Percentiles rank a stretch among this genome's conserved stretches.
Evolutionary conservation across 1,140 invertebrate species (phyloP).

Genomic region (Penaeus indicus): DNA sequence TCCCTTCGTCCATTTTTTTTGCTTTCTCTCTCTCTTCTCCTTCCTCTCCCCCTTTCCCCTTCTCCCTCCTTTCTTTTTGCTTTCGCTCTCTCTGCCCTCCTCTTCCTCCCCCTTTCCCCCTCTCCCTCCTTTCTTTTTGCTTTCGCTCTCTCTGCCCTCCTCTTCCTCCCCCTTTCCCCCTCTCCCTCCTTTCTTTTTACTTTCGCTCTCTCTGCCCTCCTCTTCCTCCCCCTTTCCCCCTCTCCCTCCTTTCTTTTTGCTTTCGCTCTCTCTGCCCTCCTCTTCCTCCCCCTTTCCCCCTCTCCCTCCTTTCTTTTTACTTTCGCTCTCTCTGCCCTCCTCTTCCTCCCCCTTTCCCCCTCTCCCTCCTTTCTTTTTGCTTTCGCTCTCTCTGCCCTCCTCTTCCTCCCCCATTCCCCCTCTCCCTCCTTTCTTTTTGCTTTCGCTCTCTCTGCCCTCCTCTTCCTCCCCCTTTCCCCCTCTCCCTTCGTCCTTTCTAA

Average conservation of each 20-base stretch:
- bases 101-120: not conserved
- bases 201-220: not conserved
- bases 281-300: not conserved
- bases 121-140: not conserved
- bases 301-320: not conserved
- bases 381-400: too few species aligned
- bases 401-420: too few species aligned
- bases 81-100: not conserved
- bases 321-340: not conserved
- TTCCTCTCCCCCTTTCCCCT: not conserved
- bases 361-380: not conserved
- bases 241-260: not conserved
- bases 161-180: not conserved
- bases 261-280: not conserved
- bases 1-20: not conserved
- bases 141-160: constrained; percentile 1
- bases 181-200: not conserved
- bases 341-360: not conserved
- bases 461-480: not conserved
- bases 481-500: not conserved
- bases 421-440: too few species aligned
- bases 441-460: not conserved
- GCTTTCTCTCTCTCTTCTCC: not conserved
- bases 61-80: not conserved
- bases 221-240: not conserved